Evolutionary conservation across 1,140 invertebrate genomes (phyloP), one percentile per base, ranked within the genome.

Genomic region (Cotesia vestalis): DNA sequence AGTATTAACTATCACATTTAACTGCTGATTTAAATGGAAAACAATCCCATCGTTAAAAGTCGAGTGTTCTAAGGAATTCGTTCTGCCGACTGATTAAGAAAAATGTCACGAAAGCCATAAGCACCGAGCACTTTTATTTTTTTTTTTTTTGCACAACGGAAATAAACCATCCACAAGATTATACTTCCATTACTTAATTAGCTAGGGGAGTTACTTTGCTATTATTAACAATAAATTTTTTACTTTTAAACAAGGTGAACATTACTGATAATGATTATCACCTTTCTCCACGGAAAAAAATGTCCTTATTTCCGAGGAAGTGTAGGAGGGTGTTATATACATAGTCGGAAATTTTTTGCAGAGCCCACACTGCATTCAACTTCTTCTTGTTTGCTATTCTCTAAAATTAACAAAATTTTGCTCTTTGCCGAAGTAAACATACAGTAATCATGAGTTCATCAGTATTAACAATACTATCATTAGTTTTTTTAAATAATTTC

Each of bases 61-160:
- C 5, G n/a, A 27, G 59, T 27, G 27, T 27, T 51, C 34, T 27
- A 57, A 34, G 64, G 64, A 79, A 78, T 75, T 74, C 60, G 78
- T 81, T 81, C 78, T 76, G 66, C 70, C 75, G 66, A 55, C n/a
- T 79, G 75, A 76, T 57, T 52, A 36, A 71, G 76, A 75, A 78
- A 46, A 81, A 81, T 81, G 46, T 79, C 66, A 71, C 57, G 79
- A 79, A 78, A 81, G 77, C 75, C 66, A 67, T 66, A 55, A 70
- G 35, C 63, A 71, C 34, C 17, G 9, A 17, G 35, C 11, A 46
- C 46, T 71, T 12, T 63, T 63, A 51, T n/a, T 63, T 60, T 66
- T 71, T 12, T 20, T 20, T 27, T n/a, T 63, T 60, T 66, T 40
- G 14, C 27, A 17, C 53, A 17, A 34, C 35, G 36, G 36, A 57